phyloP scores from a whole-genome alignment of 2,888 invertebrate species.

The Synergus japonicus region DNA sequence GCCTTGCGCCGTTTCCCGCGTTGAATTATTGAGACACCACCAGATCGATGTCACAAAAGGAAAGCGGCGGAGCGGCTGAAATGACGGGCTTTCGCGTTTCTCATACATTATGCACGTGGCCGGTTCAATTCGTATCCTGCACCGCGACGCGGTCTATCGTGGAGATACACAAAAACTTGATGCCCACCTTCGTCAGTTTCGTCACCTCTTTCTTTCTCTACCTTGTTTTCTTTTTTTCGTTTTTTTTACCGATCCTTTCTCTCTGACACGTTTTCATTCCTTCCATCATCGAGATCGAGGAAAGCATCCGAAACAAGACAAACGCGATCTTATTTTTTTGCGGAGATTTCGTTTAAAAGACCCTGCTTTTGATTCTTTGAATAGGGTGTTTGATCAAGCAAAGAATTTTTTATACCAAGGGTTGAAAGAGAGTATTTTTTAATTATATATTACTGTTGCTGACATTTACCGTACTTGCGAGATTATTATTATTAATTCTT shows the following conservation, averaged over 20 bases:
- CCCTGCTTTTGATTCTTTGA: not conserved
- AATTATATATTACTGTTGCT: not conserved
- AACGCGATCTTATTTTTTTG: not conserved
- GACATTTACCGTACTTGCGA: not conserved
- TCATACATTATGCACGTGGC: conserved; percentile 74
- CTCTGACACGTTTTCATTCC: not conserved
- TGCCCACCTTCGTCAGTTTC: conserved; percentile 44
- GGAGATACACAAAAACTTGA: conserved; percentile 60
- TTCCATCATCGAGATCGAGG: conserved; percentile 13
- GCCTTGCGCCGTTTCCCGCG: conserved; percentile 74
- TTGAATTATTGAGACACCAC: conserved; percentile 75
- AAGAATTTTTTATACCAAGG: not conserved
- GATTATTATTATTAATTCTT: not conserved
- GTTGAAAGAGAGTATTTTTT: not conserved
- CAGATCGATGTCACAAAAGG: conserved; percentile 77
- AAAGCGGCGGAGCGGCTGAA: conserved; percentile 74
- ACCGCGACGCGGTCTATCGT: conserved; percentile 63
- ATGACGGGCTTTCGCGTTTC: conserved; percentile 75
- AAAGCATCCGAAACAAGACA: not conserved
- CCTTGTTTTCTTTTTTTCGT: conserved; percentile 5
- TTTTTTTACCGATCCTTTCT: not conserved
- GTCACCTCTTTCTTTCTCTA: not conserved
- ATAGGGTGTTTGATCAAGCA: not conserved
- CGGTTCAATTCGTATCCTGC: conserved; percentile 67
- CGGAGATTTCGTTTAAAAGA: not conserved